Base-by-base conservation (phyloP, 2,888 invertebrate species). In the Operophtera brumata region DNA sequence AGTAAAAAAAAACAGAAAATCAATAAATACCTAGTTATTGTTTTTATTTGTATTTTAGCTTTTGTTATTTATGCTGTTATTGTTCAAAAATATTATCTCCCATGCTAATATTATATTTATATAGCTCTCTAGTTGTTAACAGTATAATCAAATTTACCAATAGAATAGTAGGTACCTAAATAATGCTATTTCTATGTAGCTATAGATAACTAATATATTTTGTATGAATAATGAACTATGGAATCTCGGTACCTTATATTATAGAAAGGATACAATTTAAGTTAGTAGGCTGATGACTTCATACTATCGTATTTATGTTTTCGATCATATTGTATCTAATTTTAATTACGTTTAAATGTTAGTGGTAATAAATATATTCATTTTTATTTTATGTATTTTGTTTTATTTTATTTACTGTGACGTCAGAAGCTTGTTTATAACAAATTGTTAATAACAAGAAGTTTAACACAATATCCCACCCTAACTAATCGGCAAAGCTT, bases 301-400 rank as follows among this genome's bases (percentile, higher is more conserved):
- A 49, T 54, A 53, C 52, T 56, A 50, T 55, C 69, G 62, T 67
- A 73, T 75, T 78, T 70, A 70, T 71, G 54, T 58, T 62, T 61
- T 75, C 64, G 36, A 44, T 49, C 57, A 44, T 55, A 78, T 80
- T 79, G 75, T 70, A 78, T 77, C 75, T 82, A 81, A 75, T 81
- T 83, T 82, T 84, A 84, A 78, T 84, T 84, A 83, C 71, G 77
- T 79, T 82, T 83, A 84, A 82, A 82, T 81, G 74, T 85, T 62
- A 82, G 82, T 80, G 72, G 80, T 84, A 84, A 82, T 87, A 79
- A 90, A 89, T 90, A 90, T 90, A 90, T 86, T 86, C 86, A 85
- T 85, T 87, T 88, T 87, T 90, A 89, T 88, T 90, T 90, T 83
- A 86, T 78, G 71, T 80, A 66, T 82, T 86, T 86, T 80, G 84